Evolutionary conservation across 2,797 vertebrate species (phyloP), one percentile per base, ranked within the genome.

Genomic region (Lithobates pipiens): DNA sequence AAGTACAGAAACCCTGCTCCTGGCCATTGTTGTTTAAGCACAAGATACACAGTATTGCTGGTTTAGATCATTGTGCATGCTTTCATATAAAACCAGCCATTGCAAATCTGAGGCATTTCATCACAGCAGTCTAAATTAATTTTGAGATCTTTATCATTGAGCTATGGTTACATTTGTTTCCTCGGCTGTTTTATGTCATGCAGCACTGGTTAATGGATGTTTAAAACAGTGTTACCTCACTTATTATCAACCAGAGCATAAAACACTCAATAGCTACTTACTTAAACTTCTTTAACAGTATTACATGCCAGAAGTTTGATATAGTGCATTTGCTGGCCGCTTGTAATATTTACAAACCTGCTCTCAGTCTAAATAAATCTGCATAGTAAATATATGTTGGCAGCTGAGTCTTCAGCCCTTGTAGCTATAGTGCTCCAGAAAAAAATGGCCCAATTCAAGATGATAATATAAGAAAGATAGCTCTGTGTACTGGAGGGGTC

Each of bases 181-280:
- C 42, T 34, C 46, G 63, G 65, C 65, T 34, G 27, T 57, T 44
- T 78, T 75, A 57, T 81, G 78, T 71, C n/a, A 74, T 50, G 68
- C 67, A 71, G 73, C 13, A 74, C 70, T 76, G 74, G 34, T 72
- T 82, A 82, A 86, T 82, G 68, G 68, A 78, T 67, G 42, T 82
- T 78, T 86, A 86, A 86, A 77, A 73, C 78, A 82, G 75, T 78
- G 80, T 78, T 82, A 70, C 57, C 75, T 83, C 75, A 77, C 68
- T 63, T 86, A 76, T 82, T 82, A 86, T 67, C 32, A 74, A 32
- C 68, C 25, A 61, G 57, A 83, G 76, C 76, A 86, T 83, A 86
- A 86, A 86, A 74, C 80, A 83, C 76, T 86, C 80, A 86, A 73
- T 57, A 83, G 85, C 68, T 83, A 77, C 85, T 83, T 83, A 86